These are phyloP conservation scores for Pungitius pungitius DNA, from an alignment of 2,113 vertebrate species.

Conservation along the genomic window DNA sequence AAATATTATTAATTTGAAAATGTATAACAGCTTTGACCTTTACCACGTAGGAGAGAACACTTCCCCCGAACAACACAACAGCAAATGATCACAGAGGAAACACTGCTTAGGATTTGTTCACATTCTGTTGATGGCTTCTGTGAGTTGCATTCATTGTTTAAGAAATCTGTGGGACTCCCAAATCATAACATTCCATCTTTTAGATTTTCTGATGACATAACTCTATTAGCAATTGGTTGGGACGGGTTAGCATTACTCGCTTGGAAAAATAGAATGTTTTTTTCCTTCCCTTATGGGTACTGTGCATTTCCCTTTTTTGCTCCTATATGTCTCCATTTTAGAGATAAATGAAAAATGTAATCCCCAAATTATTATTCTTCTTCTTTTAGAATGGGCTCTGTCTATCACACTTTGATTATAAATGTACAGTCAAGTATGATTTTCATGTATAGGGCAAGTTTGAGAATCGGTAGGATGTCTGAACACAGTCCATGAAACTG, in stretches of 20 bases:
- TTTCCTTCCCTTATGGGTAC: slow-evolving; percentile 45
- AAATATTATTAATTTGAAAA: slow-evolving; percentile 3
- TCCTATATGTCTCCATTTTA: slow-evolving; percentile 26
- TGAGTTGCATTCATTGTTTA: not conserved
- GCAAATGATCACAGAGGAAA: slow-evolving; percentile 1
- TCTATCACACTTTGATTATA: slow-evolving; percentile 34
- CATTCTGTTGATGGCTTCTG: not conserved
- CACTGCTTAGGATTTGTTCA: not conserved
- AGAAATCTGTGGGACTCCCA: slow-evolving; percentile 13
- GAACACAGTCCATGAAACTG: slow-evolving; percentile 26
- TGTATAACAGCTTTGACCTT: not conserved
- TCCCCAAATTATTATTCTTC: not conserved
- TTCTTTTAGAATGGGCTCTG: slow-evolving; percentile 48
- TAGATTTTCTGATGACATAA: slow-evolving; percentile 8
- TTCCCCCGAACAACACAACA: too few species aligned
- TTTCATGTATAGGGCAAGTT: slow-evolving; percentile 31
- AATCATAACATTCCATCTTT: slow-evolving; percentile 35
- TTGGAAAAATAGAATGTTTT: slow-evolving; percentile 27
- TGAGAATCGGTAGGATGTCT: slow-evolving; percentile 33
- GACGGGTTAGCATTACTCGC: slow-evolving; percentile 35
- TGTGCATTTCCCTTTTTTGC: slow-evolving; percentile 26
- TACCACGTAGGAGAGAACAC: not conserved
- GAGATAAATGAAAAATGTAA: slow-evolving; percentile 36
- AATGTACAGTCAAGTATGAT: slow-evolving; percentile 50
- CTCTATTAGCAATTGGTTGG: slow-evolving; percentile 6